These are phyloP conservation scores for Climacteris rufus DNA, from an alignment of 2,113 vertebrate species.

Conservation along the genomic window DNA sequence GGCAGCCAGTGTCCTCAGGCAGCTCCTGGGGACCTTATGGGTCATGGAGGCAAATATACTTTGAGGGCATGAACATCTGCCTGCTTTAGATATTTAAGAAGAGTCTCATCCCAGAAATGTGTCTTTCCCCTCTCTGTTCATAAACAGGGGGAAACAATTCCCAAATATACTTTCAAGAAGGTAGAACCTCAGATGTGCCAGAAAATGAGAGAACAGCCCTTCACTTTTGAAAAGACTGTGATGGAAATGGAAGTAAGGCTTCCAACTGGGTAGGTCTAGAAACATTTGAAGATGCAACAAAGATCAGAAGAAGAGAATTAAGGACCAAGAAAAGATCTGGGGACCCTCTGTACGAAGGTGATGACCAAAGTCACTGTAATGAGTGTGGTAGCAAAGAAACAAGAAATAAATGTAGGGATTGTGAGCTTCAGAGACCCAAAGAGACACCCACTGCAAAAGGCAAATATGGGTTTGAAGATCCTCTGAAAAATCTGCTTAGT, in stretches of 20 bases:
- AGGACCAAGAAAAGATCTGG: neutral
- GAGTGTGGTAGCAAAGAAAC: neutral
- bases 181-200: neutral
- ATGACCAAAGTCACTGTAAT: neutral
- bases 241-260: neutral
- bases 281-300: neutral
- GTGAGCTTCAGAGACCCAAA: neutral
- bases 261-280: neutral
- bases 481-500: neutral
- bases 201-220: neutral
- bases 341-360: neutral
- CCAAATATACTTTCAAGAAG: neutral
- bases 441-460: neutral
- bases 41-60: neutral
- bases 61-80: neutral
- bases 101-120: neutral
- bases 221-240: neutral
- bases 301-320: neutral
- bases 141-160: neutral
- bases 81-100: neutral
- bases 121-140: neutral
- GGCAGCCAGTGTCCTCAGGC: neutral
- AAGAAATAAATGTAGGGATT: accelerated
- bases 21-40: neutral
- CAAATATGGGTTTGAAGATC: neutral